These are phyloP conservation scores for Ochotona curzoniae DNA, from an alignment of 2,113 vertebrate species.

Conservation along the genomic window DNA sequence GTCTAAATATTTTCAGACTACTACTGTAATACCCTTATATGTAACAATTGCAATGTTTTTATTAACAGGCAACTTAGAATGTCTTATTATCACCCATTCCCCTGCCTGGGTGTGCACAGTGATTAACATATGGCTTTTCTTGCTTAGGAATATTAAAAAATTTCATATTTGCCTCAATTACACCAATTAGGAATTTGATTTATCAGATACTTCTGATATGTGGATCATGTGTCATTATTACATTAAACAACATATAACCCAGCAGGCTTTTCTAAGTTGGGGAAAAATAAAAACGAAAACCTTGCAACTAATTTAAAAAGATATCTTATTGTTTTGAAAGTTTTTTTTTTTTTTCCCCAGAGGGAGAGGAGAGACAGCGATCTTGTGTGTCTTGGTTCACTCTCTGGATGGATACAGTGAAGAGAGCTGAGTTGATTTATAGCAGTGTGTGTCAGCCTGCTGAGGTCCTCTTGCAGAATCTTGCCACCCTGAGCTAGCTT, in stretches of 20 bases:
- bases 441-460: too few species aligned
- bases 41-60: conserved; percentile 65
- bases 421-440: too few species aligned
- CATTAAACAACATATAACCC: neutral
- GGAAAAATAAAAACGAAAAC: neutral
- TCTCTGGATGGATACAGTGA: too few species aligned
- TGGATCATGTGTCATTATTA: neutral
- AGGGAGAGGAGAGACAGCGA: too few species aligned
- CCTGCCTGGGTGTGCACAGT: neutral
- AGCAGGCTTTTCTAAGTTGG: neutral
- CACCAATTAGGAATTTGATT: conserved; percentile 20
- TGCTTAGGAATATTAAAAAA: neutral
- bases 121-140: neutral
- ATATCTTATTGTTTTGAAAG: too few species aligned
- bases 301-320: too few species aligned
- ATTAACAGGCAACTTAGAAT: neutral
- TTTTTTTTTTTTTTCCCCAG: too few species aligned
- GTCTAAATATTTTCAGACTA: conserved; percentile 75
- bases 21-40: conserved; percentile 70
- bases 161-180: neutral
- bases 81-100: neutral
- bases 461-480: too few species aligned
- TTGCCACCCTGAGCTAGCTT: too few species aligned
- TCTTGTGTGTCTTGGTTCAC: too few species aligned
- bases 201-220: conserved; percentile 8